Evolutionary conservation across 2,797 vertebrate genomes (phyloP).

Genomic region (Diplodus puntazzo): DNA sequence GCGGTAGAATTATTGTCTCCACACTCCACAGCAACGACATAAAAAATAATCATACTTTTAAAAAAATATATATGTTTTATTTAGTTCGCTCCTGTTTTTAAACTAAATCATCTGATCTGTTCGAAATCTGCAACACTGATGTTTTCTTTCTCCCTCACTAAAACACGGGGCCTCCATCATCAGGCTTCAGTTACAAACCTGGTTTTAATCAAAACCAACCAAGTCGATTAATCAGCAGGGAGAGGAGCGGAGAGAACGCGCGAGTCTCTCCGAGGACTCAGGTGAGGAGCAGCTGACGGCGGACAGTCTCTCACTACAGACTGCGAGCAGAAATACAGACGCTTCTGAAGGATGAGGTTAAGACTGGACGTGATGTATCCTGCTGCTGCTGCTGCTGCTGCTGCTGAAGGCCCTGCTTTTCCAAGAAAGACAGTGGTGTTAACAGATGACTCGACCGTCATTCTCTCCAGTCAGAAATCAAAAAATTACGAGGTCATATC

Average conservation of each 20-base stretch:
- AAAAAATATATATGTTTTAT: background rate
- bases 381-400: too few species aligned
- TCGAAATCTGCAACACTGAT: too few species aligned
- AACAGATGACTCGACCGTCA: slow-evolving; percentile 7
- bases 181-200: too few species aligned
- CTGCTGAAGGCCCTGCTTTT: background rate
- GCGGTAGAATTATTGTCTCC: background rate
- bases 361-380: background rate
- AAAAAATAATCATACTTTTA: too few species aligned
- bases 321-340: background rate
- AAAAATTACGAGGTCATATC: background rate
- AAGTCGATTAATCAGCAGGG: slow-evolving; percentile 11
- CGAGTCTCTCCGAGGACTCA: slow-evolving; percentile 12
- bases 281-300: slow-evolving; percentile 25
- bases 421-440: background rate
- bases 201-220: background rate
- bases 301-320: slow-evolving; percentile 15
- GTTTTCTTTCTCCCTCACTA: background rate
- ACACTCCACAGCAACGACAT: too few species aligned
- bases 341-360: background rate
- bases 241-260: background rate
- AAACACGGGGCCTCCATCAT: slow-evolving; percentile 17
- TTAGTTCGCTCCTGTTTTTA: background rate
- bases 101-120: too few species aligned
- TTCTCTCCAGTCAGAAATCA: too few species aligned